Conservation (phyloP, 2,113 vertebrate species). For the Prunella himalayana region DNA sequence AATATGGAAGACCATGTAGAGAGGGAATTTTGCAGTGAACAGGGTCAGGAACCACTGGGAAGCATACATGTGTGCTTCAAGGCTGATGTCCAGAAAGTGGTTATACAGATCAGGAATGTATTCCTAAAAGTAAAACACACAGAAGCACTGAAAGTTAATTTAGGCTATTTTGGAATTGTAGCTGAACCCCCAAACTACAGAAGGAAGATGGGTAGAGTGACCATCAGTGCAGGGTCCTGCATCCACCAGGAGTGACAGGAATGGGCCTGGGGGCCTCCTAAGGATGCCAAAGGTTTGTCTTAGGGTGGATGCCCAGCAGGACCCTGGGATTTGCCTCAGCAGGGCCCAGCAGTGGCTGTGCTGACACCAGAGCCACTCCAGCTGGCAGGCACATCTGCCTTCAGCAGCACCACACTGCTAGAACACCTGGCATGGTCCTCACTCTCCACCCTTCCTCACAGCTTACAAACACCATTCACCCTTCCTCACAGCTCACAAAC, state of each 20-base stretch:
- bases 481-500: neutral
- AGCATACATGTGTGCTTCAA: constrained; percentile 99
- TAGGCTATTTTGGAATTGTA: neutral
- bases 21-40: constrained; percentile 98
- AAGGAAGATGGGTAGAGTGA: neutral
- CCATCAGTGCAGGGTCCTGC: neutral
- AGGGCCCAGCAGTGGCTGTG: neutral
- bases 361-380: neutral
- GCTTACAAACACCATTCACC: neutral
- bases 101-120: constrained; percentile 93
- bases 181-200: neutral
- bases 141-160: neutral
- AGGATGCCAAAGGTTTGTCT: neutral
- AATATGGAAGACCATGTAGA: constrained; percentile 99
- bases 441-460: neutral
- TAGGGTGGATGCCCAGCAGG: neutral
- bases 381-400: neutral
- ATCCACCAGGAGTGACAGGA: neutral
- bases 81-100: constrained; percentile 95
- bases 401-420: neutral
- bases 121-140: constrained; percentile 73
- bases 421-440: accelerated
- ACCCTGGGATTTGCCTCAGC: neutral
- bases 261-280: neutral
- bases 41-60: constrained; percentile 99